A percentile compares a stretch with the other conserved stretches of the same genome.
Evolutionary conservation across 2,888 invertebrate genomes (phyloP).

Genomic region (Eledone cirrhosa): DNA sequence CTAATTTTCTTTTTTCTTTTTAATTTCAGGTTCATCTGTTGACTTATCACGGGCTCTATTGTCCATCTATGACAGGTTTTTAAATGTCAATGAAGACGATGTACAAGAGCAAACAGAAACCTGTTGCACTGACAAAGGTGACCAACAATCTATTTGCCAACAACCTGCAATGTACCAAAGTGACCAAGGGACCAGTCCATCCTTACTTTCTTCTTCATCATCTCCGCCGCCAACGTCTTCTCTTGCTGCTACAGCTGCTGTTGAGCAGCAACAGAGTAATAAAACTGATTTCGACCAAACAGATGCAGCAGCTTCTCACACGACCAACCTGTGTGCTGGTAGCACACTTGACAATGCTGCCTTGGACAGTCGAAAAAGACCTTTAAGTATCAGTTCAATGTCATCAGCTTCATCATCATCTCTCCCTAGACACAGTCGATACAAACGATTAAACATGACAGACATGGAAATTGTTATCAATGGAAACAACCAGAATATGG

Average conservation of each 20-base stretch:
- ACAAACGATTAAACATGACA: slow-evolving; percentile 53
- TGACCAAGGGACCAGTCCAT: neutral
- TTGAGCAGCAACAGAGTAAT: neutral
- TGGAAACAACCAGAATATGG: slow-evolving; percentile 16
- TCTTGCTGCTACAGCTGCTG: neutral
- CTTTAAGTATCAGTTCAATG: slow-evolving; percentile 65
- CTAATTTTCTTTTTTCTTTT: slow-evolving; percentile 8
- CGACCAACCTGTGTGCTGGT: neutral
- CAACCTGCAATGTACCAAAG: slow-evolving; percentile 8
- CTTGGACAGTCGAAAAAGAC: slow-evolving; percentile 65
- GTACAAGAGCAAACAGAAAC: slow-evolving; percentile 37
- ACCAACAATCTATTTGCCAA: neutral
- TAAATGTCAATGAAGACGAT: slow-evolving; percentile 40
- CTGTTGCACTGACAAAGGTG: slow-evolving; percentile 26
- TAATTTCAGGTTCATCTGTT: slow-evolving; percentile 54
- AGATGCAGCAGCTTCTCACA: neutral
- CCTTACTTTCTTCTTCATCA: slow-evolving; percentile 9
- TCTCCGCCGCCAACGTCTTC: neutral
- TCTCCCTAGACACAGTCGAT: slow-evolving; percentile 49
- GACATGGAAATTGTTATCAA: slow-evolving; percentile 31
- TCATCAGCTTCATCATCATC: slow-evolving; percentile 65
- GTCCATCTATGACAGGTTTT: slow-evolving; percentile 55
- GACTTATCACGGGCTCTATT: slow-evolving; percentile 56
- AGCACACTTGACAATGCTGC: slow-evolving; percentile 27
- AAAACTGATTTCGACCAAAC: neutral